phyloP scores from a whole-genome alignment of 2,888 invertebrate genomes.

The Capitulum mitella region DNA sequence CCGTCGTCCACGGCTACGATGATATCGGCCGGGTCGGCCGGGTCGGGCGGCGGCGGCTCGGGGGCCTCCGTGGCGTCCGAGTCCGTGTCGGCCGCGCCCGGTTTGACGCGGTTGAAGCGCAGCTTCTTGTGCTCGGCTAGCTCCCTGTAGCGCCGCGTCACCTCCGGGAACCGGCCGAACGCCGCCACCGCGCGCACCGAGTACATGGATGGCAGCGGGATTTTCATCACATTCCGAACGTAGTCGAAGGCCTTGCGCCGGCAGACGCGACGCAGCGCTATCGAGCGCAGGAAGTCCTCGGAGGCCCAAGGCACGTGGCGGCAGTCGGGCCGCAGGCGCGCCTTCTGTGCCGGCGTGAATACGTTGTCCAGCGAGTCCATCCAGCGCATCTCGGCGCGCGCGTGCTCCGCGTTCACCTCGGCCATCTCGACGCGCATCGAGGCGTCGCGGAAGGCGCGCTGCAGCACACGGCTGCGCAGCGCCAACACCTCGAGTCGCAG shows the following conservation, averaged over 20 bases:
- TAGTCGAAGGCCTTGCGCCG: background rate
- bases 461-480: constrained; percentile 11
- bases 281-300: background rate
- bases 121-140: background rate
- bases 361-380: background rate
- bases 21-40: too few species aligned
- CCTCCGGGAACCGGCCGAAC: constrained; percentile 1
- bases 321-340: background rate
- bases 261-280: background rate
- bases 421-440: background rate
- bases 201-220: constrained; percentile 14
- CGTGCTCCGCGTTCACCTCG: background rate
- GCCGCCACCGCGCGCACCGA: background rate
- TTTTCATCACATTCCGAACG: background rate
- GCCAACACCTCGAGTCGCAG: constrained; percentile 11
- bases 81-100: background rate
- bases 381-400: background rate
- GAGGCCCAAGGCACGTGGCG: background rate
- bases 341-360: constrained; percentile 17
- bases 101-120: background rate
- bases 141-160: background rate
- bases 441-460: background rate
- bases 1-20: too few species aligned
- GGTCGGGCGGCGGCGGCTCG: background rate
- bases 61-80: background rate